These are phyloP conservation scores for Mactromeris polynyma DNA, from an alignment of 2,888 invertebrate genomes.

Conservation along the genomic window DNA sequence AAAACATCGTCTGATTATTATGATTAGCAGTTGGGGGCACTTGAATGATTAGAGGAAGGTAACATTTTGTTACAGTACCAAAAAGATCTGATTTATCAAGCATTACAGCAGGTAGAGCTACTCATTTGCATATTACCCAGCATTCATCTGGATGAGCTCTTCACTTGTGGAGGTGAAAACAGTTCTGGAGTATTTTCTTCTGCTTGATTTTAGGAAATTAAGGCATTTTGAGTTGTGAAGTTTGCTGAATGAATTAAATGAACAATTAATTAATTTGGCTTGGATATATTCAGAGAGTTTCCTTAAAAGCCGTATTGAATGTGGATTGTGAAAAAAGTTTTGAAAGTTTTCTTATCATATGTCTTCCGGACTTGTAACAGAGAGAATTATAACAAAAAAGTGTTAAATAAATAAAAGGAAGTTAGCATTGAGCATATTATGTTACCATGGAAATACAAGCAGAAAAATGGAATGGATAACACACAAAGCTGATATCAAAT, in stretches of 20 bases:
- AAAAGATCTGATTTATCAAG: conserved; percentile 36
- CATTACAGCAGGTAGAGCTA: conserved; percentile 42
- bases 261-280: conserved; percentile 1
- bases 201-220: background rate
- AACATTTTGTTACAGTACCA: conserved; percentile 34
- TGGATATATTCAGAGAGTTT: background rate
- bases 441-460: conserved; percentile 40
- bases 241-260: background rate
- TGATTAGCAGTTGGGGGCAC: conserved; percentile 17
- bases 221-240: background rate
- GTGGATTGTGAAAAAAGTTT: conserved; percentile 3
- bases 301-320: background rate
- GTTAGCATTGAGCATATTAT: background rate
- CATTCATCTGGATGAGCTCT: conserved; percentile 24
- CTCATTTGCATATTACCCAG: conserved; percentile 65
- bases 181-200: background rate
- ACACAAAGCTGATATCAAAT: conserved; percentile 18
- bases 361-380: background rate
- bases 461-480: conserved; percentile 49
- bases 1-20: conserved; percentile 6
- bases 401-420: conserved; percentile 5
- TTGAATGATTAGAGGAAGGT: conserved; percentile 24
- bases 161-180: conserved; percentile 32
- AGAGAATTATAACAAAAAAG: background rate
- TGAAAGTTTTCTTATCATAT: background rate